phyloP scores from a whole-genome alignment of 2,113 vertebrate genomes.

The Hippocampus comes region DNA sequence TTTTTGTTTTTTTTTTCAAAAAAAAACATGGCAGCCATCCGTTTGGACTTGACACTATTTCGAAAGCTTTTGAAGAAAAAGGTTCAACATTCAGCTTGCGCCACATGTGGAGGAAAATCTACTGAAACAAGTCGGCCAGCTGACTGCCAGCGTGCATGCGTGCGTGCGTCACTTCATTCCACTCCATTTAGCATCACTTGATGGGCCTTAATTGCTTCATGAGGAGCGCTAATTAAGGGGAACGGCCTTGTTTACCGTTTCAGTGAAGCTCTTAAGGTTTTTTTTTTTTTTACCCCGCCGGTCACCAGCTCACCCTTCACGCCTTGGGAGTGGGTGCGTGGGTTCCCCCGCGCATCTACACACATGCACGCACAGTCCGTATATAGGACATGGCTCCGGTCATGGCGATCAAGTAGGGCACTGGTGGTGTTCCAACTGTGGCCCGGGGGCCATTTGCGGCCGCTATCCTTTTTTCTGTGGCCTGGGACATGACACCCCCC shows the following conservation, averaged over 20 bases:
- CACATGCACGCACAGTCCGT: not conserved
- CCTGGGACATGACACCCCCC: too few relatives aligned
- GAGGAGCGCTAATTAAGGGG: conserved; percentile 69
- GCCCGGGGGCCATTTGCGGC: too few relatives aligned
- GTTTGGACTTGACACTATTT: too few relatives aligned
- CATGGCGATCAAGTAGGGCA: not conserved
- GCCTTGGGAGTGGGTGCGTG: not conserved
- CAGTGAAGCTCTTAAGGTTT: conserved; percentile 48
- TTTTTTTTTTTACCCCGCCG: not conserved
- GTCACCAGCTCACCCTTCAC: conserved; percentile 55
- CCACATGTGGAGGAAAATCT: not conserved
- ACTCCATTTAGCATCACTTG: conserved; percentile 60
- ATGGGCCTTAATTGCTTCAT: conserved; percentile 66
- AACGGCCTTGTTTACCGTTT: conserved; percentile 66
- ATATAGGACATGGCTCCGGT: not conserved
- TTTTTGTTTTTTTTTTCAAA: too few relatives aligned
- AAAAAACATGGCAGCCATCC: too few relatives aligned
- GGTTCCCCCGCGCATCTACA: not conserved
- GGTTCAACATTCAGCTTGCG: not conserved
- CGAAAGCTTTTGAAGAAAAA: not conserved
- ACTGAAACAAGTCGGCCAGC: not conserved
- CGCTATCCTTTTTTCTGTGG: too few relatives aligned
- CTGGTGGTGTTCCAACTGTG: too few relatives aligned
- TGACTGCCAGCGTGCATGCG: conserved; percentile 6
- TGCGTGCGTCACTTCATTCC: conserved; percentile 46